These are phyloP conservation scores for Oncorhynchus clarkii DNA, from an alignment of 2,113 vertebrate genomes.

Conservation along the genomic window DNA sequence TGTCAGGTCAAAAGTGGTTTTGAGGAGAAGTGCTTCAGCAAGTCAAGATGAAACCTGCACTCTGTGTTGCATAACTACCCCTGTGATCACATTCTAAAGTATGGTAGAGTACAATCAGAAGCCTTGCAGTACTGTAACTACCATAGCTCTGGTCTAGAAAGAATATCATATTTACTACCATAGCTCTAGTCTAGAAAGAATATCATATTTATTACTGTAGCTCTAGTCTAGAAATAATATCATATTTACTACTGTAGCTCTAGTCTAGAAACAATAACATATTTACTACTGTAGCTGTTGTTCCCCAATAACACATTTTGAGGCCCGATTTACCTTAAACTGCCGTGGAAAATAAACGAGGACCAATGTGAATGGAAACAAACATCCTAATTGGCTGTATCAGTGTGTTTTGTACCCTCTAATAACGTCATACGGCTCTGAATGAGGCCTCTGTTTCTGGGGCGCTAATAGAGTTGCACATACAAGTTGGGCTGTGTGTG, in stretches of 20 bases:
- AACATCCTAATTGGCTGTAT: background rate
- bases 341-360: no score
- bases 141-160: background rate
- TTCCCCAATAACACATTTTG: no score
- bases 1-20: background rate
- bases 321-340: no score
- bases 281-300: no score
- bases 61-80: background rate
- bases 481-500: background rate
- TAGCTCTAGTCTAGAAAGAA: no score
- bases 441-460: background rate
- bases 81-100: background rate
- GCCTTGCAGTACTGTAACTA: background rate
- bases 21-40: background rate
- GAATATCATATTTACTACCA: no score
- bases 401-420: background rate
- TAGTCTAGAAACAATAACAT: no score
- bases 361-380: no score
- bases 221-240: no score
- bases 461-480: background rate
- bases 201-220: background rate
- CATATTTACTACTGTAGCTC: no score
- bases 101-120: background rate
- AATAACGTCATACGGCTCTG: background rate
- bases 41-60: background rate